These are phyloP conservation scores for Cydia splendana DNA, from an alignment of 1,140 invertebrate genomes.

Conservation along the genomic window DNA sequence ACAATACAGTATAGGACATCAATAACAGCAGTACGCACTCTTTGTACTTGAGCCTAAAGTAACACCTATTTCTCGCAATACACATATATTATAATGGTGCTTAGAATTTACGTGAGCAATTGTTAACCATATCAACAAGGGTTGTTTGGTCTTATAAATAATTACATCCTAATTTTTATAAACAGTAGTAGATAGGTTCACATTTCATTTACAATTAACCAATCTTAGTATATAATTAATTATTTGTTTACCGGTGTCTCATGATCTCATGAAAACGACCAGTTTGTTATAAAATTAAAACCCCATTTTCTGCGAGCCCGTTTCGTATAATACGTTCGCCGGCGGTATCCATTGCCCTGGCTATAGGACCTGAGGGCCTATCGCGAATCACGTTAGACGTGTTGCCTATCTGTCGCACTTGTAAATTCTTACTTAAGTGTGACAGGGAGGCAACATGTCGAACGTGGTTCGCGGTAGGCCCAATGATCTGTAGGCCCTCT, in stretches of 20 bases:
- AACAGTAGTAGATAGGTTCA: slow-evolving; percentile 11
- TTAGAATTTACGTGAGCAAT: slow-evolving; percentile 62
- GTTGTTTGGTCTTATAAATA: slow-evolving; percentile 28
- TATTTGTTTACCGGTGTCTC: background rate
- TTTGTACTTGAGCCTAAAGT: slow-evolving; percentile 54
- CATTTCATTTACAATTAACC: background rate
- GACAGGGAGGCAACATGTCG: too few relatives aligned
- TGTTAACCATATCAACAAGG: slow-evolving; percentile 38
- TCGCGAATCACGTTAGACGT: too few relatives aligned
- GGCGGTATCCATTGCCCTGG: background rate
- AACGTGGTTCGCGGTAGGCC: too few relatives aligned
- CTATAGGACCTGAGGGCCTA: too few relatives aligned
- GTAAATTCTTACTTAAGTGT: too few relatives aligned
- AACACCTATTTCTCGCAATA: slow-evolving; percentile 41
- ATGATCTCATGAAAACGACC: background rate
- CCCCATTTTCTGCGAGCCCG: background rate
- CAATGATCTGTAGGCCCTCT: too few relatives aligned
- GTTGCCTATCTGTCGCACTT: too few relatives aligned
- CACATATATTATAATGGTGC: slow-evolving; percentile 43
- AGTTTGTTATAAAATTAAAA: background rate
- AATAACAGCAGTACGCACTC: slow-evolving; percentile 42
- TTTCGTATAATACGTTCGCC: background rate
- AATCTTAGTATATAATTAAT: background rate
- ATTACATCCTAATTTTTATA: slow-evolving; percentile 12
- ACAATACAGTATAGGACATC: slow-evolving; percentile 27